Base-by-base conservation (phyloP, 2,888 invertebrate species). In the Andrena flavipes region DNA sequence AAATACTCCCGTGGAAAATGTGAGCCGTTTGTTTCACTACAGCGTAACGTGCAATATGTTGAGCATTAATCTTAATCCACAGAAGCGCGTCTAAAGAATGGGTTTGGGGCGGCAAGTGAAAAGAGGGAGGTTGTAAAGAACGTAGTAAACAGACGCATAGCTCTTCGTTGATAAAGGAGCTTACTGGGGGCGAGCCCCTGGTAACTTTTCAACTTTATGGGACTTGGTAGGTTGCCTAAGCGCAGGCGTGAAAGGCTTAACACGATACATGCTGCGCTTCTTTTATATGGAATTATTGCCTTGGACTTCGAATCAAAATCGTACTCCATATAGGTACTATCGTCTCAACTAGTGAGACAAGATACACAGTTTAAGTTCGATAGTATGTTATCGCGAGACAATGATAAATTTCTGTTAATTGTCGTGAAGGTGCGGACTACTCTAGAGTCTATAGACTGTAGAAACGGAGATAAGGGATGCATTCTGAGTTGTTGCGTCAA, bases 141-240 rank as follows among this genome's bases (percentile, higher is more conserved):
- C 30, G 30, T 63, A 56, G 67, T 42, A 23, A 77, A 54, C 16
- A 74, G 26, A 26, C 51, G 42, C 64, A 26, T 63, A 68, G 65
- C 10, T 67, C 20, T 33, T 30, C 23, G 29, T 71, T 63, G 54
- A 72, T 80, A 71, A 63, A 68, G 62, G n/a, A 35, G 20, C 54
- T 63, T 29, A 33, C 65, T 13, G n/a, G n/a, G 33, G 13, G 51
- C 65, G 77, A 76, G 65, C 67, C 54, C 49, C 72, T 62, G 71
- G 77, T 80, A 77, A 72, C 54, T 68, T 72, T 33, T 20, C 68
- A 5, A 70, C 33, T 70, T 80, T 80, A 70, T 80, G n/a, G n/a
- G 54, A 68, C 35, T 65, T n/a, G 65, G 62, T 54, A n/a, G 59
- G 10, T 51, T 13, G 10, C 8, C 20, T 16, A 20, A 59, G 79